phyloP scores from a whole-genome alignment of 2,113 vertebrate species.

The Prietella phreatophila region DNA sequence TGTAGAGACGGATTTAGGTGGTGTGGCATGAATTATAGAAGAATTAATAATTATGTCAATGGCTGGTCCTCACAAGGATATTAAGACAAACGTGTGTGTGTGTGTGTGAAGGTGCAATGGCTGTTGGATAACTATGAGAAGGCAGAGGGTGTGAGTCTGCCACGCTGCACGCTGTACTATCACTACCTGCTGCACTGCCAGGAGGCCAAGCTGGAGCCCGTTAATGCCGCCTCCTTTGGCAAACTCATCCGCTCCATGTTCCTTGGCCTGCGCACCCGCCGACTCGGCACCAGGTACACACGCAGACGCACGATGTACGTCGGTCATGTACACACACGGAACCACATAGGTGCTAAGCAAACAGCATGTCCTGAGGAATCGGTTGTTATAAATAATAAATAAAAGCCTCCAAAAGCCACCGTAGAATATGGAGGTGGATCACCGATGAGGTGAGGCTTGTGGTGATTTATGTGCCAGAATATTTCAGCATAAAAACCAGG shows the following conservation, averaged over 20 bases:
- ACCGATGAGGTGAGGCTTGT: no score
- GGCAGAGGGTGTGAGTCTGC: conserved; percentile 87
- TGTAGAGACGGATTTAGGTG: no score
- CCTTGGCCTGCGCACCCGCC: conserved; percentile 84
- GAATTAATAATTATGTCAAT: background rate
- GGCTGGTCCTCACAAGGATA: background rate
- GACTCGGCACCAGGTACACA: conserved; percentile 83
- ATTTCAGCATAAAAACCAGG: background rate
- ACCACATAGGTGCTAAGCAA: background rate
- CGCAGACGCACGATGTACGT: background rate
- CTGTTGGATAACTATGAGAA: conserved; percentile 90
- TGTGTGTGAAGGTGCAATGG: conserved; percentile 81
- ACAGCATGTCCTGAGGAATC: background rate
- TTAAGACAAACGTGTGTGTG: background rate
- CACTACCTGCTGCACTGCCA: conserved; percentile 92
- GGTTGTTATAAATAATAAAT: background rate
- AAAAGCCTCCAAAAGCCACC: background rate
- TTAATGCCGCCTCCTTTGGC: conserved; percentile 89
- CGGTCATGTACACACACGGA: no score
- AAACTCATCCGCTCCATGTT: conserved; percentile 92
- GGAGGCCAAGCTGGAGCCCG: conserved; percentile 88
- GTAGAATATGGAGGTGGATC: no score
- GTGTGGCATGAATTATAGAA: background rate
- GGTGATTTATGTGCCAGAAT: background rate
- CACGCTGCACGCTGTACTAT: conserved; percentile 89